Evolutionary conservation across 2,888 invertebrate genomes (phyloP), one percentile per base, ranked within the genome.

Genomic region (Ariolimax columbianus): DNA sequence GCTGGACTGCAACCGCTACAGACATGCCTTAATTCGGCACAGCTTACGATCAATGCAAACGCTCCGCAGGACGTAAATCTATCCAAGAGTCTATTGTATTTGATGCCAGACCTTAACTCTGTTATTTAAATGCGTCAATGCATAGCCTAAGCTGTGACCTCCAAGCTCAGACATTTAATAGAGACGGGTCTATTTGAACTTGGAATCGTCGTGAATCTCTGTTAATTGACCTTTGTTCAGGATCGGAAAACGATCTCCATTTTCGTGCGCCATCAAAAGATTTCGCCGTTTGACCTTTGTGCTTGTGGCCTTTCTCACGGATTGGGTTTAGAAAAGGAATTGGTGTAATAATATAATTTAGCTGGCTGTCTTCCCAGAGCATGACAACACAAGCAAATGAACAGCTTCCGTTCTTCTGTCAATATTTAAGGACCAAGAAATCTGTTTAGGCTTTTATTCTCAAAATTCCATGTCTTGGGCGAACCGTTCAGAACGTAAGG

Each of bases 141-240:
- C 30, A 14, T n/a, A 73, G 19, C 47, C 9, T 43, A 19, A 33
- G n/a, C 14, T 73, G 43, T 17, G 43, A 73, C 47, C 36, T 73
- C 47, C 4, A 23, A 38, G 70, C 23, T 40, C 78, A 78, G n/a
- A 66, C 30, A 78, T 78, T 66, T 78, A 30, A 63, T 63, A n/a
- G 30, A 36, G 66, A 11, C 23, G 1, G 36, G 30, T 43, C 66
- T 36, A 26, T 75, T 63, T 72, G 82, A n/a, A 3, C 59, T 11
- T 14, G 17, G 63, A 75, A 55, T 66, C 19, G 55, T 14, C 7
- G 7, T 82, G 82, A 82, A 82, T 82, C 63, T 33, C 36, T 30
- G 26, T 63, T 82, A 82, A 82, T 82, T 82, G 82, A 82, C 82
- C 82, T 82, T 82, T 82, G 75, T 77, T 17, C 43, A 33, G 33